Base-by-base conservation (phyloP, 2,113 vertebrate genomes). In the Platycercus adscitus region DNA sequence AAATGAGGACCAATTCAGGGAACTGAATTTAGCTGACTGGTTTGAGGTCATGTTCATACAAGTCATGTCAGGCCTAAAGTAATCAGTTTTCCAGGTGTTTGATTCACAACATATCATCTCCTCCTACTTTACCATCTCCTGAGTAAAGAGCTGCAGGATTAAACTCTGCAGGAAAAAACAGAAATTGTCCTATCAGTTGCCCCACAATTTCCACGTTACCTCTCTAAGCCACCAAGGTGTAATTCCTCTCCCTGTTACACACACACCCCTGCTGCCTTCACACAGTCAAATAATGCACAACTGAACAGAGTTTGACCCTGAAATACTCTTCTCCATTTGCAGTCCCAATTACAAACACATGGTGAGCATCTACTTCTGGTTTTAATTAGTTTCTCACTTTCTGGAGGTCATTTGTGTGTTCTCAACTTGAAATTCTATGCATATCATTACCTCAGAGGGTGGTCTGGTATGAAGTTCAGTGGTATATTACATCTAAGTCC, bases 311-410 rank as follows among this genome's bases (percentile, higher is more conserved):
- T 53, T 1, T 85, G 70, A 91, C 35, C 77, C 75, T 61, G 35
- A 68, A 86, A 50, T 37, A 19, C 7, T 83, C 56, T 9, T 75
- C 29, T 13, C 12, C 29, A 12, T 63, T 79, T 72, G n/a, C 61
- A 60, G 37, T 17, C 52, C 71, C 55, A 77, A 75, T 56, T 81
- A 56, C 84, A 91, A 95, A 76, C 52, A 71, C 46, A 33, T 58
- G 82, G 71, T 4, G 6, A 95, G 23, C 41, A 72, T 56, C n/a
- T 46, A 65, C 58, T 86, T 79, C n/a, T 71, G 69, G 21, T 86
- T 94, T 96, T 73, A 95, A 95, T 89, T 71, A 92, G n/a, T 84
- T 92, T 82, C 77, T 89, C 50, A 33, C 87, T 77, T 88, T 46
- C 53, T 80, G 37, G 63, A 93, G 53, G 66, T 72, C 46, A 81